Evolutionary conservation across 2,797 vertebrate genomes (phyloP).

Genomic region (Pseudochirops cupreus): DNA sequence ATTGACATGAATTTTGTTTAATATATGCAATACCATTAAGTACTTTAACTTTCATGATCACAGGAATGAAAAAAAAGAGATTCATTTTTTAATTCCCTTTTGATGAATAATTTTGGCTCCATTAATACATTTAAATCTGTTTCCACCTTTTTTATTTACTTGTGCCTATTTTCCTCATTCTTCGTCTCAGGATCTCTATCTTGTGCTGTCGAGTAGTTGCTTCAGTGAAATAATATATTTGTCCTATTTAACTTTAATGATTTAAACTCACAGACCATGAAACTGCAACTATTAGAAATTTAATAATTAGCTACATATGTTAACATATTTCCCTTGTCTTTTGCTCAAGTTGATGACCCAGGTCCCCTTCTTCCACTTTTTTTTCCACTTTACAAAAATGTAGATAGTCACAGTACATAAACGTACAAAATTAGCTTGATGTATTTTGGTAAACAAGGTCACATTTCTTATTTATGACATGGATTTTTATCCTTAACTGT

Average conservation of each 20-base stretch:
- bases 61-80: neutral
- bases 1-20: constrained; percentile 22
- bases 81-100: constrained; percentile 45
- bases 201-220: neutral
- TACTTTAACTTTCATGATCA: constrained; percentile 44
- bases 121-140: constrained; percentile 18
- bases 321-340: constrained; percentile 37
- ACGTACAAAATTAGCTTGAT: constrained; percentile 42
- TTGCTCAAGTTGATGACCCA: constrained; percentile 6
- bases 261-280: neutral
- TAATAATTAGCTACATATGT: constrained; percentile 27
- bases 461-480: constrained; percentile 74
- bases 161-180: constrained; percentile 35
- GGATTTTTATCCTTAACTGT: constrained; percentile 78
- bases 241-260: constrained; percentile 34
- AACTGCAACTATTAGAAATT: constrained; percentile 32
- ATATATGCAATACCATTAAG: constrained; percentile 9
- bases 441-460: constrained; percentile 70
- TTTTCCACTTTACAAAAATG: constrained; percentile 50
- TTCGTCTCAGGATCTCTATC: neutral
- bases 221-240: constrained; percentile 4
- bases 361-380: neutral
- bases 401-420: constrained; percentile 13
- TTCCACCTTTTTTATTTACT: constrained; percentile 7
- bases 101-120: constrained; percentile 41